Evolutionary conservation across 2,797 vertebrate species (phyloP).

Genomic region (Micropoecilia bifurca): DNA sequence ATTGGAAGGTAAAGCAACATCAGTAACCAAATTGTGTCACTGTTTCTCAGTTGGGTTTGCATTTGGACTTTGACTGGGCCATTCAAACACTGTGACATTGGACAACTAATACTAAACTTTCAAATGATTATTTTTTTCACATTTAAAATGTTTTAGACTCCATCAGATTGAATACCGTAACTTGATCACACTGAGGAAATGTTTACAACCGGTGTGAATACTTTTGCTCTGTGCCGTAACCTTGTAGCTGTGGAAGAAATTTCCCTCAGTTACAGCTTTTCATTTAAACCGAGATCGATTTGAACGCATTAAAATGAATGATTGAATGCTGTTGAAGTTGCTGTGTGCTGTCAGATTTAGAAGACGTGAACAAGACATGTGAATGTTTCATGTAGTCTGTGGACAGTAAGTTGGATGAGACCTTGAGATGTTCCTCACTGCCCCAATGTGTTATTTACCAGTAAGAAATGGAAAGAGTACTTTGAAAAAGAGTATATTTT

Average conservation of each 20-base stretch:
- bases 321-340: neutral
- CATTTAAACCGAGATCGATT: neutral
- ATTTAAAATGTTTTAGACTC: neutral
- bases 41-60: no score
- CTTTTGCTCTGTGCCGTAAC: neutral
- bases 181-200: neutral
- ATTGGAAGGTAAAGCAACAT: no score
- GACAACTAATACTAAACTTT: neutral
- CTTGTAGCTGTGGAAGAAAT: slow-evolving; percentile 1
- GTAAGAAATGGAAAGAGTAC: neutral
- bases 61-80: no score
- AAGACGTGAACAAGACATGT: no score
- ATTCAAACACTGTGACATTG: no score
- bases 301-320: slow-evolving; percentile 2
- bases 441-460: neutral
- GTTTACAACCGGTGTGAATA: neutral
- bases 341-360: neutral
- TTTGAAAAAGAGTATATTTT: neutral
- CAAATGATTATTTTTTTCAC: neutral
- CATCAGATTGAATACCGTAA: neutral
- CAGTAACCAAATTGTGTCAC: no score
- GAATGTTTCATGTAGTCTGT: neutral
- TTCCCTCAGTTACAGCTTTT: neutral
- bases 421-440: neutral
- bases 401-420: neutral